Evolutionary conservation across 2,888 invertebrate species (phyloP).

Genomic region (Icerya purchasi): DNA sequence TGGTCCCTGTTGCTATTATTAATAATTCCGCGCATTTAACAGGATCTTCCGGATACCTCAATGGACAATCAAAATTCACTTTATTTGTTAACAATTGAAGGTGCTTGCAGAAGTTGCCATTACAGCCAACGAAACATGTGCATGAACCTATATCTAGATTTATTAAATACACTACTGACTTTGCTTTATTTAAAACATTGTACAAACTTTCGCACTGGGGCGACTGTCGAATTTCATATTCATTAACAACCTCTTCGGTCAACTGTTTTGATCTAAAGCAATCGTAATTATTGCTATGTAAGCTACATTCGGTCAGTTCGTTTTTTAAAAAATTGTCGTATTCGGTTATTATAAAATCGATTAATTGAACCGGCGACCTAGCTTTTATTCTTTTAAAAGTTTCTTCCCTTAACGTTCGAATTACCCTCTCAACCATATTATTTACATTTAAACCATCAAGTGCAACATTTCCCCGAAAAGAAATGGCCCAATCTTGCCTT

Average conservation of each 20-base stretch:
- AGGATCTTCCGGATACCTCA: too few species aligned
- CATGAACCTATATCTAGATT: conserved; percentile 4
- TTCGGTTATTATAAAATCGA: conserved; percentile 2
- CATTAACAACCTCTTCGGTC: too few species aligned
- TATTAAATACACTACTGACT: conserved; percentile 1
- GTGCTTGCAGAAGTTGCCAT: conserved; percentile 2
- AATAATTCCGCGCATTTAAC: too few species aligned
- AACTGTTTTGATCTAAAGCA: too few species aligned
- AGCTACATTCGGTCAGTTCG: not conserved
- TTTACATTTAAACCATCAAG: conserved; percentile 3
- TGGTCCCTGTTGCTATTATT: too few species aligned
- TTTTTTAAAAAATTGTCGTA: conserved; percentile 1
- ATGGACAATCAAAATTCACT: too few species aligned
- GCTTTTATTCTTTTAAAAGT: conserved; percentile 8
- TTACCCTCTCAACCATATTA: conserved; percentile 6
- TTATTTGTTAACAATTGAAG: too few species aligned
- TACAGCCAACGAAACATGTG: conserved; percentile 4
- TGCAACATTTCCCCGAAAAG: conserved; percentile 1
- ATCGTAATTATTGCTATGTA: conserved; percentile 2
- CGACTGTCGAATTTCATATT: too few species aligned
- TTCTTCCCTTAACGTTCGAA: conserved; percentile 9
- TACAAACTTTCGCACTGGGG: too few species aligned
- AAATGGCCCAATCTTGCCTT: conserved; percentile 9
- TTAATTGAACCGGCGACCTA: conserved; percentile 6
- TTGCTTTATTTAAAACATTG: conserved; percentile 1